phyloP scores from a whole-genome alignment of 2,113 vertebrate genomes.

The Microtus richardsoni region DNA sequence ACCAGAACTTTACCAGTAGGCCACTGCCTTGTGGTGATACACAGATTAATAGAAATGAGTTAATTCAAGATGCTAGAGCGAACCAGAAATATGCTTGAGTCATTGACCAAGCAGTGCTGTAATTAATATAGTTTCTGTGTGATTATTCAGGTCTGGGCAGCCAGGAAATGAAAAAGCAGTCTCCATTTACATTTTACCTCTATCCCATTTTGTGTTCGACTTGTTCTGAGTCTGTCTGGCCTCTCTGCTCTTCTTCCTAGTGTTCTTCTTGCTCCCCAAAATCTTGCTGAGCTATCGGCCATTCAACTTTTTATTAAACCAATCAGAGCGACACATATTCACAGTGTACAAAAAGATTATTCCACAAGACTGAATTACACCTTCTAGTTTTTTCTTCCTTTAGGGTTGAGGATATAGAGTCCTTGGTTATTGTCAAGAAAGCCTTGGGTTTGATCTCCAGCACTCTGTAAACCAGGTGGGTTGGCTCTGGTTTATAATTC shows the following conservation, averaged over 20 bases:
- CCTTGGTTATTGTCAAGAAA: neutral
- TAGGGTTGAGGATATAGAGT: neutral
- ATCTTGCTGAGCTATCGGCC: neutral
- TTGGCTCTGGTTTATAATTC: neutral
- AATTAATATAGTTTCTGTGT: no score
- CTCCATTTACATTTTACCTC: neutral
- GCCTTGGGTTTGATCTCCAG: neutral
- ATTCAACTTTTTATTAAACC: neutral
- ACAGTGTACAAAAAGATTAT: neutral
- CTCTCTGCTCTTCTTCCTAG: neutral
- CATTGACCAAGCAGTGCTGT: no score
- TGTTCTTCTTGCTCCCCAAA: neutral
- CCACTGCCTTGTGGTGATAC: no score
- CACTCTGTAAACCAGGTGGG: neutral
- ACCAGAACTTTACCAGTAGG: no score
- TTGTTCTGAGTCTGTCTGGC: neutral
- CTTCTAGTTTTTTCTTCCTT: neutral
- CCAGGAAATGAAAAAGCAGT: no score
- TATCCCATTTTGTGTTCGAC: neutral
- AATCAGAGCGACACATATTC: neutral
- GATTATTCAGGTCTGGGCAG: no score
- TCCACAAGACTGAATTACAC: neutral
- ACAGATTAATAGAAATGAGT: no score
- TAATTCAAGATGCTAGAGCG: no score
- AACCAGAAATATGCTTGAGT: no score